These are phyloP conservation scores for Chlorodrepanis virens DNA, from an alignment of 2,113 vertebrate species.

Conservation along the genomic window DNA sequence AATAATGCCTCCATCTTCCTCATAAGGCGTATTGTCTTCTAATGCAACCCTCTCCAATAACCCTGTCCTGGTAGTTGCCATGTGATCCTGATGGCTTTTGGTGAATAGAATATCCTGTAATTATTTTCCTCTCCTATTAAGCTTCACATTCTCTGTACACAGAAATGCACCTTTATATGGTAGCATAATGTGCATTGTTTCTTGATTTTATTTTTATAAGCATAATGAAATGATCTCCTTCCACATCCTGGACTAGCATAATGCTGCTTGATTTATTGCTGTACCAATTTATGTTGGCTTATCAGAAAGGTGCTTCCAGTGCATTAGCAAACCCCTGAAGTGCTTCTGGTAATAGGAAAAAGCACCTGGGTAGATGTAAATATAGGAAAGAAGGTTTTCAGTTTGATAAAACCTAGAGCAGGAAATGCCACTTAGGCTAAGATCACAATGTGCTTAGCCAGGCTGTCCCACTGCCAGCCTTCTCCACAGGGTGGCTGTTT, in stretches of 20 bases:
- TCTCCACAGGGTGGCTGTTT: neutral
- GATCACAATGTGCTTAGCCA: neutral
- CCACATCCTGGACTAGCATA: neutral
- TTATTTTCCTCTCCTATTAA: neutral
- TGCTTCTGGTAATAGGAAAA: constrained; percentile 1
- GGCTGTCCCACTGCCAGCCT: neutral
- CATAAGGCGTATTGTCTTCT: neutral
- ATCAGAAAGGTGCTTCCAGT: constrained; percentile 13
- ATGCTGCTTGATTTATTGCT: constrained; percentile 38
- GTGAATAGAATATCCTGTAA: neutral
- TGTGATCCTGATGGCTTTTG: neutral
- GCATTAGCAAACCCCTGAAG: constrained; percentile 18
- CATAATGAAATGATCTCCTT: neutral
- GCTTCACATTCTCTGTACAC: neutral
- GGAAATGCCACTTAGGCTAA: neutral
- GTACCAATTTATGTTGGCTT: neutral
- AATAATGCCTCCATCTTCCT: neutral
- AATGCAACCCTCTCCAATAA: neutral
- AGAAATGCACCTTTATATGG: neutral
- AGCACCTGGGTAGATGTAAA: neutral
- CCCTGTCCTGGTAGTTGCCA: neutral
- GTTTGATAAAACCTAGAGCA: neutral
- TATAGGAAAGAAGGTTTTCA: neutral
- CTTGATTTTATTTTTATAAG: neutral
- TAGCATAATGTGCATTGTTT: neutral